These are phyloP conservation scores for Chrysina gloriosa DNA, from an alignment of 2,888 invertebrate genomes.

Conservation along the genomic window DNA sequence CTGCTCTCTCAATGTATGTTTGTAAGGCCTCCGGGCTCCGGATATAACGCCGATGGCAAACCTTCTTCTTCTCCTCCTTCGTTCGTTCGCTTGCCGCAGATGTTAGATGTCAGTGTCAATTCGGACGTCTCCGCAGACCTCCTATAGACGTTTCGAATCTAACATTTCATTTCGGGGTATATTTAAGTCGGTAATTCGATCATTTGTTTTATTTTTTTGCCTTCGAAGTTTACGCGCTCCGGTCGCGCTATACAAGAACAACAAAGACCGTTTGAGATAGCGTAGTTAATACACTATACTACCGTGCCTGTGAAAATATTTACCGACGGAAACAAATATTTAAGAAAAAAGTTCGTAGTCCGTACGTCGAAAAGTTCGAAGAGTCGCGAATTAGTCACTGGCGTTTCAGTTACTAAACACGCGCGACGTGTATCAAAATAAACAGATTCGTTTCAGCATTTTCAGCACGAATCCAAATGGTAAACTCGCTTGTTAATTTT, in stretches of 20 bases:
- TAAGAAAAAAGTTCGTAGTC: neutral
- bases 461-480: no score
- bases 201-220: constrained; percentile 49
- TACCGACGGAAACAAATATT: constrained; percentile 21
- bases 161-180: constrained; percentile 47
- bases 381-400: neutral
- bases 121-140: constrained; percentile 50
- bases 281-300: constrained; percentile 18
- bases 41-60: constrained; percentile 14
- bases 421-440: no score
- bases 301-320: constrained; percentile 16
- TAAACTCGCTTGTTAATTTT: no score
- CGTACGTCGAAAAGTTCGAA: neutral
- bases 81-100: constrained; percentile 43
- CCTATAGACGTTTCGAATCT: constrained; percentile 48
- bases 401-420: neutral
- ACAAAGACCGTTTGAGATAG: constrained; percentile 9
- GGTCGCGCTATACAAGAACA: constrained; percentile 25
- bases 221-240: constrained; percentile 1
- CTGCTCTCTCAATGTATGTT: neutral
- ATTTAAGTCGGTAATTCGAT: constrained; percentile 49
- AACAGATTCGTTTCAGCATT: no score
- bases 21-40: constrained; percentile 1
- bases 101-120: constrained; percentile 51
- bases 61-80: constrained; percentile 4